Percentiles rank a stretch among this genome's conserved stretches.
phyloP scores from a whole-genome alignment of 2,888 invertebrate genomes.

The Pardosa pseudoannulata region DNA sequence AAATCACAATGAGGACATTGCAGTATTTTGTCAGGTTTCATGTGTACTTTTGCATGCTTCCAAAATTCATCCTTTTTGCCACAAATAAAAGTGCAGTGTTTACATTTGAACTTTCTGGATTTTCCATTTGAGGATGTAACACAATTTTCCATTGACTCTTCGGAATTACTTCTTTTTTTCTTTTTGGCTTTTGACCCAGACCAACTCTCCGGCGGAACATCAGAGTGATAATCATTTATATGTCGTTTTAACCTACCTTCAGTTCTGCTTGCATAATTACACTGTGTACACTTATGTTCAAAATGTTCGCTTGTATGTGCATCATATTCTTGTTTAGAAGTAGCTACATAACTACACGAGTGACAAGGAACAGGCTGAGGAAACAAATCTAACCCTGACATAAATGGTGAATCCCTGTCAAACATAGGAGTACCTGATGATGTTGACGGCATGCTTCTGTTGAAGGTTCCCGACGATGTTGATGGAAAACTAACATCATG shows the following conservation, averaged over 20 bases:
- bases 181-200: conserved; percentile 76
- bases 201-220: conserved; percentile 77
- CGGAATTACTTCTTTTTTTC: conserved; percentile 24
- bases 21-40: conserved; percentile 93
- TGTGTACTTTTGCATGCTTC: conserved; percentile 91
- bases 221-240: conserved; percentile 76
- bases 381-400: too few relatives aligned
- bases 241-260: conserved; percentile 80
- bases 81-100: conserved; percentile 89
- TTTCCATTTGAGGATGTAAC: conserved; percentile 59
- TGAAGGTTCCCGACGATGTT: too few relatives aligned
- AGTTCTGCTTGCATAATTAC: conserved; percentile 80
- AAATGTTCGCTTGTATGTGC: conserved; percentile 81
- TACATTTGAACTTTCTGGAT: conserved; percentile 86
- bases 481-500: too few relatives aligned
- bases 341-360: conserved; percentile 79
- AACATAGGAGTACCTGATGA: too few relatives aligned
- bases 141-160: conserved; percentile 34
- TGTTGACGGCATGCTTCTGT: too few relatives aligned
- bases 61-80: conserved; percentile 94
- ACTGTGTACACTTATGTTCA: conserved; percentile 80
- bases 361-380: conserved; percentile 79
- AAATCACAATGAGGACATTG: conserved; percentile 95
- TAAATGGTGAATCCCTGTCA: too few relatives aligned
- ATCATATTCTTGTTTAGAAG: conserved; percentile 79